Evolutionary conservation across 2,113 vertebrate genomes (phyloP).

Genomic region (Vidua chalybeata): DNA sequence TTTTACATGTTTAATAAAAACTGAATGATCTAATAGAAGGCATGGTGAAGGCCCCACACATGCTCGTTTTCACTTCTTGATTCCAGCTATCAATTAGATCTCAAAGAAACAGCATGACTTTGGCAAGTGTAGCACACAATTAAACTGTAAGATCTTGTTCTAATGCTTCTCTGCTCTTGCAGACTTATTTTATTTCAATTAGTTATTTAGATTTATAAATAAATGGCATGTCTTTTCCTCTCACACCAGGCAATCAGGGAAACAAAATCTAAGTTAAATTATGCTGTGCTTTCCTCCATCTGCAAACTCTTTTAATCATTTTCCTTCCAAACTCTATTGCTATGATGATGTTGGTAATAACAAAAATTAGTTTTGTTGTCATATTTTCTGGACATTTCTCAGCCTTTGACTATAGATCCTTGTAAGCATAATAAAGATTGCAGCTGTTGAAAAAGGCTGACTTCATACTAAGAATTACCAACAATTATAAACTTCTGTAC

Average conservation of each 20-base stretch:
- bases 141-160: neutral
- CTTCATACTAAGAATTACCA: neutral
- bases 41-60: neutral
- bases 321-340: neutral
- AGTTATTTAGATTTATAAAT: slow-evolving; percentile 35
- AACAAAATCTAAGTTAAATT: slow-evolving; percentile 47
- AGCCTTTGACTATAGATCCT: neutral
- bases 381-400: neutral
- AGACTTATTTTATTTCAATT: slow-evolving; percentile 29
- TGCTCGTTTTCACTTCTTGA: neutral
- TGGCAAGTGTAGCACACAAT: neutral
- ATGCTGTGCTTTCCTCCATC: neutral
- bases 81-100: slow-evolving; percentile 20
- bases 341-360: neutral
- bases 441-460: neutral
- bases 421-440: neutral
- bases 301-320: slow-evolving; percentile 8
- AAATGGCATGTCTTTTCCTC: neutral
- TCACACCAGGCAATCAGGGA: slow-evolving; percentile 14
- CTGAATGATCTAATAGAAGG: neutral
- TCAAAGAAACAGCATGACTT: neutral
- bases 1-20: neutral
- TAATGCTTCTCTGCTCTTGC: neutral
- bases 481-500: neutral
- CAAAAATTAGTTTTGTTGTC: neutral